Evolutionary conservation across 2,888 invertebrate genomes (phyloP).

Genomic region (Nymphalis c-album): DNA sequence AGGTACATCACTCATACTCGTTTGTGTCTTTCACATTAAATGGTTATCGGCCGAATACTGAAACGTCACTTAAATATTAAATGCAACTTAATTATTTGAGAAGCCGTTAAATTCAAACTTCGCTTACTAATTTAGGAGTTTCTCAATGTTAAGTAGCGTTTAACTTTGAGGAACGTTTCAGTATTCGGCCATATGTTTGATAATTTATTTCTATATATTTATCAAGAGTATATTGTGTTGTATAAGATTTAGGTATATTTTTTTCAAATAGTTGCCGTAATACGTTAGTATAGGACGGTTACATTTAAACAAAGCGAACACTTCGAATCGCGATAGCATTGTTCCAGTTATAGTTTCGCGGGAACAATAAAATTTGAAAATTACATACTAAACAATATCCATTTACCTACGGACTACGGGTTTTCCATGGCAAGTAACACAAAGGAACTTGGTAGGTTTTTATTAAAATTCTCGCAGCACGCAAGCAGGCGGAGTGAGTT

Average conservation of each 20-base stretch:
- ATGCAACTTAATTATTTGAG: no score
- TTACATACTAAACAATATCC: neutral
- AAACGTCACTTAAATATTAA: no score
- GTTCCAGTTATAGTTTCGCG: neutral
- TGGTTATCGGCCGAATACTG: no score
- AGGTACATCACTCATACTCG: no score
- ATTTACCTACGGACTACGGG: neutral
- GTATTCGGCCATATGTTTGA: no score
- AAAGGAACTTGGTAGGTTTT: slow-evolving; percentile 8
- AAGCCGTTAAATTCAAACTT: no score
- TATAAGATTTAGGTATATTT: neutral
- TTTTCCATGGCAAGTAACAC: slow-evolving; percentile 18
- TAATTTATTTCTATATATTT: no score
- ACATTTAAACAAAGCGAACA: slow-evolving; percentile 5
- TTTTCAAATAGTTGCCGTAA: neutral
- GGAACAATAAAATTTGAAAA: slow-evolving; percentile 15
- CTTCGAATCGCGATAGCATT: slow-evolving; percentile 7
- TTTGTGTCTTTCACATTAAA: no score
- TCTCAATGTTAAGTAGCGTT: no score
- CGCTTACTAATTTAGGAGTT: no score
- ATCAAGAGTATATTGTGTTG: no score
- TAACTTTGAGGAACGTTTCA: no score
- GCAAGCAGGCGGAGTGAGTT: neutral
- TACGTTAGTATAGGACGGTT: neutral
- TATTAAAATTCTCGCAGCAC: slow-evolving; percentile 11